These are phyloP conservation scores for Diplodus puntazzo DNA, from an alignment of 2,797 vertebrate species.

Conservation along the genomic window DNA sequence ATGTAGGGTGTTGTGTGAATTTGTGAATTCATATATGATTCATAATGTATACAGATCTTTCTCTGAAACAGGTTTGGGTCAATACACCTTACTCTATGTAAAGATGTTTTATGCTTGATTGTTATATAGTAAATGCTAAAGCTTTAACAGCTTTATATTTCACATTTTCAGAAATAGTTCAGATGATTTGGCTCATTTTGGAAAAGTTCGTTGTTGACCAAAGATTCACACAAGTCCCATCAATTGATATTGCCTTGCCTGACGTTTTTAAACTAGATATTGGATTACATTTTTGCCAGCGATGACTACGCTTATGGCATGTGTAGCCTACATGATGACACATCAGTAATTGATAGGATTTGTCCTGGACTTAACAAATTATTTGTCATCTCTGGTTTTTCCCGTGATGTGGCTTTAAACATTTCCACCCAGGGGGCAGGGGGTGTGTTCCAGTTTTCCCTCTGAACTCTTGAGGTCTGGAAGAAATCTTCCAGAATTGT, in stretches of 20 bases:
- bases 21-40: constrained; percentile 39
- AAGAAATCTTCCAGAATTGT: constrained; percentile 66
- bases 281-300: constrained; percentile 9
- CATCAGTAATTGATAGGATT: constrained; percentile 39
- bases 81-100: constrained; percentile 1
- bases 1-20: constrained; percentile 49
- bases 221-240: background rate
- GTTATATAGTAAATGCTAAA: background rate
- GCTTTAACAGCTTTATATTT: constrained; percentile 10
- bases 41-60: constrained; percentile 50
- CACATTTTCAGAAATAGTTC: background rate
- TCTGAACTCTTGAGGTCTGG: constrained; percentile 70
- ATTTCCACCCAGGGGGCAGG: constrained; percentile 60
- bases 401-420: constrained; percentile 68
- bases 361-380: constrained; percentile 50
- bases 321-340: constrained; percentile 18
- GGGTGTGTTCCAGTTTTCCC: constrained; percentile 71
- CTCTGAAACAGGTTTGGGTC: constrained; percentile 60
- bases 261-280: constrained; percentile 24
- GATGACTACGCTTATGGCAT: constrained; percentile 22
- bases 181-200: constrained; percentile 39
- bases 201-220: background rate
- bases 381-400: constrained; percentile 73
- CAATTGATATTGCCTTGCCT: constrained; percentile 17
- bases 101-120: background rate